A percentile compares a stretch with the other conserved stretches of the same genome.
These are phyloP conservation scores for Drosophila incognita DNA, from an alignment of 2,888 invertebrate species.

Conservation along the genomic window DNA sequence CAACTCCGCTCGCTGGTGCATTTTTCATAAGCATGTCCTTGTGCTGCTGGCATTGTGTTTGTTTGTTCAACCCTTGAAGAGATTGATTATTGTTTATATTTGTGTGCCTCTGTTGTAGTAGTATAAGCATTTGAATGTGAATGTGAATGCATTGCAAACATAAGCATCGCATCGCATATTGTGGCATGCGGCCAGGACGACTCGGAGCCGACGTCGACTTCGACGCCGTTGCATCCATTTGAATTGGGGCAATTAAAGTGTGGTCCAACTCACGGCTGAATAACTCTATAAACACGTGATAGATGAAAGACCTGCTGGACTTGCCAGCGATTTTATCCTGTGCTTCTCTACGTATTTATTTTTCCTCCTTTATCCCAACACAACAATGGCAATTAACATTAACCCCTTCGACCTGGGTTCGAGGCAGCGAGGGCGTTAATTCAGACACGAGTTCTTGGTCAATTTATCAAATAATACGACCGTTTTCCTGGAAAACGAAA, in stretches of 20 bases:
- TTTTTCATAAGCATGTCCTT: slow-evolving; percentile 75
- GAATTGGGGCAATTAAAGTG: slow-evolving; percentile 82
- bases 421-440: slow-evolving; percentile 75
- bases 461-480: slow-evolving; percentile 75
- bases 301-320: slow-evolving; percentile 31
- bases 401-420: slow-evolving; percentile 66
- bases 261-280: slow-evolving; percentile 65
- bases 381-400: slow-evolving; percentile 67
- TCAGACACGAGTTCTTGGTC: slow-evolving; percentile 76
- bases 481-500: slow-evolving; percentile 68
- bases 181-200: slow-evolving; percentile 62
- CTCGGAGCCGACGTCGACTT: slow-evolving; percentile 12
- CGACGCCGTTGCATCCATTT: slow-evolving; percentile 56
- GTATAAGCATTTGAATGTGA: slow-evolving; percentile 50
- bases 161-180: slow-evolving; percentile 53
- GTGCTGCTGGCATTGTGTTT: slow-evolving; percentile 63
- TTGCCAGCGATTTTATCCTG: slow-evolving; percentile 38
- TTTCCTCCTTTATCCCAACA: slow-evolving; percentile 13
- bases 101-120: slow-evolving; percentile 47
- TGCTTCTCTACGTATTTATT: slow-evolving; percentile 10
- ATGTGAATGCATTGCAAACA: slow-evolving; percentile 74
- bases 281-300: slow-evolving; percentile 70
- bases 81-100: slow-evolving; percentile 83
- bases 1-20: slow-evolving; percentile 52
- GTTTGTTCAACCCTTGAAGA: slow-evolving; percentile 80